These are phyloP conservation scores for Corythucha ciliata DNA, from an alignment of 2,888 invertebrate species.

Conservation along the genomic window DNA sequence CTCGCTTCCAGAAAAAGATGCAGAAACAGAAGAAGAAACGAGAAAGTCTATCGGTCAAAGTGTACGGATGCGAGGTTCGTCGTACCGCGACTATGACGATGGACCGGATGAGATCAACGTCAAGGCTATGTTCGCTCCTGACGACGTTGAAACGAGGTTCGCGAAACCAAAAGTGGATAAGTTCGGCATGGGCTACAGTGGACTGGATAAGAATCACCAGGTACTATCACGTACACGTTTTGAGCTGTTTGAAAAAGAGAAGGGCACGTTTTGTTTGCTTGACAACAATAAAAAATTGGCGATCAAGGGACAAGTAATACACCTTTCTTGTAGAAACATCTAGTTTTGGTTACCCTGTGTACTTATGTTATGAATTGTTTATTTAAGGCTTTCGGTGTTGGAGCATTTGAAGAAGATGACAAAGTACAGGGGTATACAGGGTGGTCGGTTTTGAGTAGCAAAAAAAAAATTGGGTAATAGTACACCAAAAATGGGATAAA, in stretches of 20 bases:
- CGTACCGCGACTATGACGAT: too few species aligned
- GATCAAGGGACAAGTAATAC: constrained; percentile 45
- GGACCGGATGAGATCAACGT: too few species aligned
- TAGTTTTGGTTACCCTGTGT: too few species aligned
- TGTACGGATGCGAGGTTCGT: constrained; percentile 43
- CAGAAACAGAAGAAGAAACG: constrained; percentile 37
- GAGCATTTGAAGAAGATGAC: constrained; percentile 93
- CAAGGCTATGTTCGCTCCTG: constrained; percentile 53
- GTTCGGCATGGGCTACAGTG: constrained; percentile 69
- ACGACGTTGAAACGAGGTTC: constrained; percentile 67
- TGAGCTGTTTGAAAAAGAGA: too few species aligned
- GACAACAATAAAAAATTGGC: constrained; percentile 52
- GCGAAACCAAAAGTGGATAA: constrained; percentile 65
- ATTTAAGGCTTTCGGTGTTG: constrained; percentile 87
- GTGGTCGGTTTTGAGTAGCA: too few species aligned
- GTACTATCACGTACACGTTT: constrained; percentile 40
- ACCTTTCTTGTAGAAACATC: too few species aligned
- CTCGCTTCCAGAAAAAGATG: constrained; percentile 42
- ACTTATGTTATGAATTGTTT: too few species aligned
- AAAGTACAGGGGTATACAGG: too few species aligned
- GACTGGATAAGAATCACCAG: constrained; percentile 58
- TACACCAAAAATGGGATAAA: too few species aligned
- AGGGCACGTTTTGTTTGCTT: constrained; percentile 39
- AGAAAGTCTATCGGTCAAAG: not conserved
- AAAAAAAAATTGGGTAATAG: too few species aligned